Evolutionary conservation across 1,140 invertebrate genomes (phyloP), one percentile per base, ranked within the genome.

Genomic region (Zaprionus ghesquierei): DNA sequence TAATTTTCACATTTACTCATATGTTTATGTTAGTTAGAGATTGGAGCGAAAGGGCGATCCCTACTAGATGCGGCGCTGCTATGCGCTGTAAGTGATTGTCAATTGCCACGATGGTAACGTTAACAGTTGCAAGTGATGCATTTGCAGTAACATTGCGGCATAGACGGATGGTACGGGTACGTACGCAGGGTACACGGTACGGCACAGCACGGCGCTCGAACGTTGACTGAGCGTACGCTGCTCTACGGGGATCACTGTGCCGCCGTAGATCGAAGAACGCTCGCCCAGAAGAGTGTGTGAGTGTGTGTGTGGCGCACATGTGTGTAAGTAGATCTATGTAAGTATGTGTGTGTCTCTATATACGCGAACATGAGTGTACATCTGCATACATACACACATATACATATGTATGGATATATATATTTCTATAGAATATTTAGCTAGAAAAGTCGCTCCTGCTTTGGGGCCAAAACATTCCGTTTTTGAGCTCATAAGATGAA

Each of bases 61-160:
- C 41, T 29, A 29, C 27, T 29, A 29, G 27, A 8, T 29, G 5
- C n/a, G n/a, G n/a, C n/a, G n/a, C n/a, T n/a, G n/a, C n/a, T n/a
- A n/a, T n/a, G n/a, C n/a, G n/a, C n/a, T n/a, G n/a, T n/a, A n/a
- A n/a, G n/a, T n/a, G n/a, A n/a, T n/a, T n/a, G n/a, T n/a, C 35
- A 49, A 49, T 20, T 20, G 44, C n/a, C 44, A 6, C 38, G 38
- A 46, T 35, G 38, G n/a, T 20, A 63, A 41, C 66, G 49, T 22
- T 20, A 61, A 53, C 59, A 50, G 15, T 58, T 51, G 69, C 46
- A 46, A 5, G 75, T 72, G 68, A 61, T 64, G 49, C 13, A 22
- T 77, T 65, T 77, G 75, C 79, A 68, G 62, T 66, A 77, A 77
- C 80, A 89, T 82, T 74, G 79, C 68, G 59, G 69, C 69, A 84